Evolutionary conservation across 2,888 invertebrate genomes (phyloP), one percentile per base, ranked within the genome.

Genomic region (Busseola fusca): DNA sequence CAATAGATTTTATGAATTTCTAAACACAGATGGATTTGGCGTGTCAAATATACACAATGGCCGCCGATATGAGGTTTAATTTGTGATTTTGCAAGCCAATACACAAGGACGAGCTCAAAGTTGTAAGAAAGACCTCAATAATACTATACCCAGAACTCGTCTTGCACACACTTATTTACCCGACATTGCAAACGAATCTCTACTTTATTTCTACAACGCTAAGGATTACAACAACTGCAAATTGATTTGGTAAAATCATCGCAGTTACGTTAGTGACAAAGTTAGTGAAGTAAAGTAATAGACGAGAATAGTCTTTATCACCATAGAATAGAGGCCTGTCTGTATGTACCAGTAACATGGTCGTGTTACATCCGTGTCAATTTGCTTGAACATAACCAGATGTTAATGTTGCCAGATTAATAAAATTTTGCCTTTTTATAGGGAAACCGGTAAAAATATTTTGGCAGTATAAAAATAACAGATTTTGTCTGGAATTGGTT

Each of bases 331-430:
- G 9, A 64, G 59, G 12, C 34, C 40, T 9, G 52, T 45, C 0
- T 34, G 3, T 7, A 6, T 4, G 60, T 25, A 58, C 16, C 1
- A 12, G 10, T 37, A 37, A 57, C 1, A 42, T 80, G 65, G 69
- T 62, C 63, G 42, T 60, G 57, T 54, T 48, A 80, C 76, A 80
- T 80, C 83, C 80, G 83, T 71, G 3, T 83, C 65, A 74, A 66
- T 74, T 69, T 57, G 70, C 59, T 50, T 50, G 64, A 56, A 59
- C 5, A 37, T 27, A 71, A 83, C 71, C 25, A 70, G 80, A 59
- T 70, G 34, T 7, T 16, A 7, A 58, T 69, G 76, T 69, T 80
- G 83, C 81, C 42, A 64, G 27, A 3, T 0, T n/a, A n/a, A 34
- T 14, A n/a, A 64, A 25, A 25, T 48, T 40, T 69, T 40, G 10